Evolutionary conservation across 1,140 invertebrate genomes (phyloP), one percentile per base, ranked within the genome.

Genomic region (Galleria mellonella): DNA sequence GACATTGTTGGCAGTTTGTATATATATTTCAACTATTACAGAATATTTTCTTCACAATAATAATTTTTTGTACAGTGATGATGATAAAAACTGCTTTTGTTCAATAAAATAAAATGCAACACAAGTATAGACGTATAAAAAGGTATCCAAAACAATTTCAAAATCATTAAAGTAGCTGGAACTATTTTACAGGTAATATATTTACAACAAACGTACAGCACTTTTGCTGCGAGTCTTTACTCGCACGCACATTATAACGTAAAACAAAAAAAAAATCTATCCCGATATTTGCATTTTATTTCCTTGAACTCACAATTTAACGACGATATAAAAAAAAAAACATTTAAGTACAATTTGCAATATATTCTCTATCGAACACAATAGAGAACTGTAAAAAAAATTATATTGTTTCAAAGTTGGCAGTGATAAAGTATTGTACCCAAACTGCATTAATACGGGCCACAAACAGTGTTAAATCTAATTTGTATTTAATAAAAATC

Each of bases 81-180:
- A 51, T 32, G 46, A 55, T 62, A 60, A 57, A 68, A 75, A 60
- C 47, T 58, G 53, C 59, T 71, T 48, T 57, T 60, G 67, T 76
- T 72, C 62, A 75, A 72, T 64, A 71, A 76, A 76, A 74, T 78
- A 83, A 83, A 79, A 74, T 73, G 74, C 64, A 74, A 63, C 53
- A 66, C 45, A 54, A 56, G 48, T 23, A 2, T 23, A 23, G 17
- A 23, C 2, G 6, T 23, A 43, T 28, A 48, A 35, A 62, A 61
- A 61, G 39, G 14, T 17, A 15, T 43, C 44, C 51, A 61, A 62
- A 65, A 63, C 58, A 13, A 37, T 33, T 38, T 47, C 53, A 36
- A 55, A 55, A 48, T 38, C 32, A n/a, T 39, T 39, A 50, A 47
- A 44, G 11, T 43, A 55, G 47, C 11, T 9, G 29, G 38, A 49